Evolutionary conservation across 2,113 vertebrate genomes (phyloP), one percentile per base, ranked within the genome.

Genomic region (Microtus ochrogaster): DNA sequence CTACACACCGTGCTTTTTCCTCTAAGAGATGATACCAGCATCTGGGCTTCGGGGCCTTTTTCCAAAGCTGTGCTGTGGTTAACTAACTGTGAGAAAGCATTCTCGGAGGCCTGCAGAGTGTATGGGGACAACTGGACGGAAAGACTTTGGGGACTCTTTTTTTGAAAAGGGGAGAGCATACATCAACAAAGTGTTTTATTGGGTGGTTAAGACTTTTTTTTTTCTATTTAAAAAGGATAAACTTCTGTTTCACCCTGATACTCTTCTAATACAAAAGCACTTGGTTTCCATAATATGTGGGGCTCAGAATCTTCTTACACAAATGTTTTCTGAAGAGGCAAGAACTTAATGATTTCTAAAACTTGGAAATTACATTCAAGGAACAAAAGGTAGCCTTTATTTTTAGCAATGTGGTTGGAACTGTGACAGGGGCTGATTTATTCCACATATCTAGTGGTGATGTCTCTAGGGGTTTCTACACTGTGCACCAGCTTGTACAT

Each of bases 261-360:
- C 33, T 58, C 39, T 6, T 24, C 33, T 7, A 63, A 90, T 41
- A 82, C 47, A 85, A 68, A 84, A 91, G 44, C 24, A 65, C 30
- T 86, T 63, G 68, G 55, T 44, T 61, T 85, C 39, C 82, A 58
- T 49, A 39, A n/a, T 14, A 49, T 13, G 22, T 36, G 39, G 49
- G 74, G 30, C 61, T 90, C 28, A n/a, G 65, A 70, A 92, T 74
- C 41, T 89, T 79, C 49, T 68, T 47, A 90, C 11, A 30, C 33
- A 70, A 47, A 61, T 49, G 14, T 91, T 86, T 90, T 90, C n/a
- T 70, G 83, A 89, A 72, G 88, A 73, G 77, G 61, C 33, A 78
- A 61, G 0, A 47, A 70, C 36, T 87, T 83, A 81, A 77, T 5
- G 84, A 19, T 68, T 84, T 30, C 26, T 36, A 52, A 78, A 90